These are phyloP conservation scores for Pomacea maculata DNA, from an alignment of 1,140 invertebrate species.

Conservation along the genomic window DNA sequence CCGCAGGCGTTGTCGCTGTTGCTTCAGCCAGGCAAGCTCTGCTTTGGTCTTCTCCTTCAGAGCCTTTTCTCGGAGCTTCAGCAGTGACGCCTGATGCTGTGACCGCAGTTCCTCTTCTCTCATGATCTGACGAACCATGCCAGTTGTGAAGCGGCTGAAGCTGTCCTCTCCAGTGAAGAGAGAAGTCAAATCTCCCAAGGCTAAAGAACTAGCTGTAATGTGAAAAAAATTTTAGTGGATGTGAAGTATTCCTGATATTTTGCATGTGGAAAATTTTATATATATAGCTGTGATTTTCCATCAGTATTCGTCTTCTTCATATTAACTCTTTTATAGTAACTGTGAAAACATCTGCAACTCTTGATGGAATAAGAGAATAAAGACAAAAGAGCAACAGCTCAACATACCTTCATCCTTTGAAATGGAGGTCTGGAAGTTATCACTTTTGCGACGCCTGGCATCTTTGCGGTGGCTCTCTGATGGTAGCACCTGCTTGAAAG, in stretches of 20 bases:
- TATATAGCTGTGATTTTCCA: no score
- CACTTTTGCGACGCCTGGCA: slow-evolving; percentile 35
- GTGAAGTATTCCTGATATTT: neutral
- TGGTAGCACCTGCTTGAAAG: slow-evolving; percentile 57
- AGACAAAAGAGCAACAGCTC: neutral
- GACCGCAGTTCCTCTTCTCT: slow-evolving; percentile 62
- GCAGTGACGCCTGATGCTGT: slow-evolving; percentile 66
- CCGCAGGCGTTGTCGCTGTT: slow-evolving; percentile 65
- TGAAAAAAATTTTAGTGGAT: neutral
- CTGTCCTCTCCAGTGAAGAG: slow-evolving; percentile 55
- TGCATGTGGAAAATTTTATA: neutral
- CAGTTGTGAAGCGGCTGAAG: slow-evolving; percentile 61
- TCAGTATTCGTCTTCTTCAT: neutral
- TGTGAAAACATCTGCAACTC: neutral
- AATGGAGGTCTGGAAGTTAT: neutral
- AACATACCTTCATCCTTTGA: no score
- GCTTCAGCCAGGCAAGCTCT: slow-evolving; percentile 69
- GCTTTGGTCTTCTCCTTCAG: slow-evolving; percentile 72
- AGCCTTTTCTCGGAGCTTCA: slow-evolving; percentile 68
- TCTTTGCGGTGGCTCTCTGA: slow-evolving; percentile 61
- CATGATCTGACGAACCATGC: slow-evolving; percentile 65
- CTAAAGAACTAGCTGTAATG: slow-evolving; percentile 13
- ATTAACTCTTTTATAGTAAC: no score
- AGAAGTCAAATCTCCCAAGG: slow-evolving; percentile 46
- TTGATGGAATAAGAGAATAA: neutral